These are phyloP conservation scores for Noctilio leporinus DNA, from an alignment of 2,113 vertebrate species.

Conservation along the genomic window DNA sequence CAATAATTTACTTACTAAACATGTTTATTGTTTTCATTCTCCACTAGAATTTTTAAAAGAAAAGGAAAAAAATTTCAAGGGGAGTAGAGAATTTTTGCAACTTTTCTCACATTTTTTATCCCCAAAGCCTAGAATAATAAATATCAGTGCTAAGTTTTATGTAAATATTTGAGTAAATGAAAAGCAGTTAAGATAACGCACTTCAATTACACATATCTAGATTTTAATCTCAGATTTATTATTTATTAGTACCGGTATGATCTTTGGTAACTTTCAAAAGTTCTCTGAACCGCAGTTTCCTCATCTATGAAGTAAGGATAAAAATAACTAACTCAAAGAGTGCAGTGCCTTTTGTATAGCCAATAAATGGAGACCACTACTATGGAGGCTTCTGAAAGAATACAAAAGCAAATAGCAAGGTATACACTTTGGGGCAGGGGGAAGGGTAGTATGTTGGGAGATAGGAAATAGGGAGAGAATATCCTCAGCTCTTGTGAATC, in stretches of 20 bases:
- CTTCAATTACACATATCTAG: not conserved
- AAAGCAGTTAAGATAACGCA: constrained; percentile 2
- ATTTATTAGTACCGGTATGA: not conserved
- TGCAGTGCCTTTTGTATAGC: not conserved
- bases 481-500: not conserved
- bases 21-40: not conserved
- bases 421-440: not conserved
- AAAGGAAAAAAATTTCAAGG: not conserved
- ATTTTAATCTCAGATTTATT: not conserved
- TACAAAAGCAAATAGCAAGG: not conserved
- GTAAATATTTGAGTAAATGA: not conserved
- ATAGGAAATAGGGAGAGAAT: not conserved
- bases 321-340: not conserved
- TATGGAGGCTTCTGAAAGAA: not conserved
- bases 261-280: not conserved
- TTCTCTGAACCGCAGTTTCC: not conserved
- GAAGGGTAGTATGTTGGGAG: not conserved
- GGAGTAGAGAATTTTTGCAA: not conserved
- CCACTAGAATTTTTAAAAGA: not conserved
- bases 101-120: not conserved
- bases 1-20: not conserved
- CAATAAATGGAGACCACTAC: not conserved
- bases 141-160: not conserved
- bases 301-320: not conserved
- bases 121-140: not conserved